These are phyloP conservation scores for Philotrypesis tridentata DNA, from an alignment of 1,140 invertebrate genomes.

Conservation along the genomic window DNA sequence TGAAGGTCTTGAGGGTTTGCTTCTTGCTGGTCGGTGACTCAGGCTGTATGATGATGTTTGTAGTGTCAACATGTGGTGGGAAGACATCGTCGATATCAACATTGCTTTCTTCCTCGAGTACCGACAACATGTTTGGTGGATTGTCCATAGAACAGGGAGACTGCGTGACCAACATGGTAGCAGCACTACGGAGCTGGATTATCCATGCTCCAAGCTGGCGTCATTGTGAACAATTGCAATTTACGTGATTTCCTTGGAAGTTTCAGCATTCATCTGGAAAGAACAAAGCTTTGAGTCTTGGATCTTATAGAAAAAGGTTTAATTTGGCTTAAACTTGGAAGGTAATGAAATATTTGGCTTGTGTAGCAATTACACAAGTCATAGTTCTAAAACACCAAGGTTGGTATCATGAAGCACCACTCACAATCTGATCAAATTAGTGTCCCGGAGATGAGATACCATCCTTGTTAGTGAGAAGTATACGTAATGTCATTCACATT, in stretches of 20 bases:
- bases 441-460: slow-evolving; percentile 46
- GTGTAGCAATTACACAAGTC: slow-evolving; percentile 1
- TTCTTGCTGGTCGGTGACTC: slow-evolving; percentile 82
- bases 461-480: slow-evolving; percentile 45
- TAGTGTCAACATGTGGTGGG: slow-evolving; percentile 82
- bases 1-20: slow-evolving; percentile 82
- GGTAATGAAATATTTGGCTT: neutral
- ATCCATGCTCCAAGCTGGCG: slow-evolving; percentile 54
- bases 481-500: slow-evolving; percentile 43
- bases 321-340: slow-evolving; percentile 1
- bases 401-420: slow-evolving; percentile 35
- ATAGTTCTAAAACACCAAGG: slow-evolving; percentile 17
- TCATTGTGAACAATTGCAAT: slow-evolving; percentile 49
- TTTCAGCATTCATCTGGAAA: slow-evolving; percentile 71
- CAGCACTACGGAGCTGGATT: slow-evolving; percentile 60
- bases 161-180: slow-evolving; percentile 66
- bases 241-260: slow-evolving; percentile 70
- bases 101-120: slow-evolving; percentile 80
- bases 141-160: slow-evolving; percentile 65
- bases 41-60: slow-evolving; percentile 79
- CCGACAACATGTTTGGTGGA: slow-evolving; percentile 68
- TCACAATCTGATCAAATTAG: slow-evolving; percentile 46
- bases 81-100: slow-evolving; percentile 82
- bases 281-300: slow-evolving; percentile 14
- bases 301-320: neutral